phyloP scores from a whole-genome alignment of 2,888 invertebrate genomes.

The Eupithecia abbreviata region DNA sequence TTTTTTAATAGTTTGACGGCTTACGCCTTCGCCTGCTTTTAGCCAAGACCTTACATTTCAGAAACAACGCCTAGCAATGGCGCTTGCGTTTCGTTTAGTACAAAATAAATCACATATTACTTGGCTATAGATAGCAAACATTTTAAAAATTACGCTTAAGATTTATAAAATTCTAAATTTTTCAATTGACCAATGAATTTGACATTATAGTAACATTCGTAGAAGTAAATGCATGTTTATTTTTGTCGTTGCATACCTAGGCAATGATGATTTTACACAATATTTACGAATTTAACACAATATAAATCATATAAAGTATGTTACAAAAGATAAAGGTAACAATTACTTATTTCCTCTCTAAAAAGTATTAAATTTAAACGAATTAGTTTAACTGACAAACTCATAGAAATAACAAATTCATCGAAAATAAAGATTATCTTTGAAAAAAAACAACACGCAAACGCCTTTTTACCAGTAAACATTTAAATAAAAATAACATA shows the following conservation, averaged over 20 bases:
- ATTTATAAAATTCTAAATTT: background rate
- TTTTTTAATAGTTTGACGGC: no score
- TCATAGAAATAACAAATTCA: background rate
- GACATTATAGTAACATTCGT: conserved; percentile 20
- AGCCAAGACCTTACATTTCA: conserved; percentile 30
- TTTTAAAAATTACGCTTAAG: background rate
- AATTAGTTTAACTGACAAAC: background rate
- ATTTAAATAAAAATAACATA: conserved; percentile 65
- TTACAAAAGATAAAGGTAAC: background rate
- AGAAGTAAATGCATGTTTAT: conserved; percentile 50
- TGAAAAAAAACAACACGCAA: conserved; percentile 61
- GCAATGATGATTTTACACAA: conserved; percentile 3
- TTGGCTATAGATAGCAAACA: background rate
- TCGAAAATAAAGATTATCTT: background rate
- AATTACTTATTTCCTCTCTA: background rate
- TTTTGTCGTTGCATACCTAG: conserved; percentile 25
- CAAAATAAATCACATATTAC: background rate
- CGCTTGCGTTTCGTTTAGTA: conserved; percentile 54
- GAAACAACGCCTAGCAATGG: conserved; percentile 52
- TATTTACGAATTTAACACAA: background rate
- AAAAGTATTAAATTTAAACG: background rate
- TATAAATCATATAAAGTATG: background rate
- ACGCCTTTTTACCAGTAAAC: conserved; percentile 68
- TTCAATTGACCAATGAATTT: conserved; percentile 1
- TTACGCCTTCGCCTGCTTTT: conserved; percentile 15